Evolutionary conservation across 2,113 vertebrate genomes (phyloP).

Genomic region (Stictonetta naevosa): DNA sequence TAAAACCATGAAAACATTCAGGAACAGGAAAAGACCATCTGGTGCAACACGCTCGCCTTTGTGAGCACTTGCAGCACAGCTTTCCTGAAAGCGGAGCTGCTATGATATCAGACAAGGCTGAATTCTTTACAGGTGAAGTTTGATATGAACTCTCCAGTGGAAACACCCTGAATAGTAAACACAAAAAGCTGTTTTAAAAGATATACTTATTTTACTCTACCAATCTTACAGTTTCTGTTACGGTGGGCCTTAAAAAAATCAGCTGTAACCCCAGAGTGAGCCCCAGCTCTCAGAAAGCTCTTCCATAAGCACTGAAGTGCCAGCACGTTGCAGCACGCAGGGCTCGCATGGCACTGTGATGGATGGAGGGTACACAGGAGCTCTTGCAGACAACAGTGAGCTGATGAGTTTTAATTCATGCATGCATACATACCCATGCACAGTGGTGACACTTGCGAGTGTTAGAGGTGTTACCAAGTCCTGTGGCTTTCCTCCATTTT

Average conservation of each 20-base stretch:
- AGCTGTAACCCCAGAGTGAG: neutral
- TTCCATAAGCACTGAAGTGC: neutral
- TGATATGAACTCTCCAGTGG: neutral
- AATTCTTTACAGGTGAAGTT: conserved; percentile 24
- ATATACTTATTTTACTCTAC: conserved; percentile 4
- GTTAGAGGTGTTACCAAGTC: neutral
- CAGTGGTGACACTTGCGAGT: neutral
- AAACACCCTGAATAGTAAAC: conserved; percentile 17
- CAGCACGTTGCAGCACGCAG: accelerated
- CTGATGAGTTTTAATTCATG: neutral
- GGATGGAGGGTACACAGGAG: neutral
- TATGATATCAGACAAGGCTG: conserved; percentile 5
- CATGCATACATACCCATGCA: neutral
- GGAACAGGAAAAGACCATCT: neutral
- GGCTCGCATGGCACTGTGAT: neutral
- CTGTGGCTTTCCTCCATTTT: neutral
- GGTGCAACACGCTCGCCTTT: neutral
- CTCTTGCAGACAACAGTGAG: neutral
- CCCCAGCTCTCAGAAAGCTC: neutral
- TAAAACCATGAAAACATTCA: conserved; percentile 7
- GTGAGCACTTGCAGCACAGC: neutral
- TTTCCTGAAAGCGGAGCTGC: conserved; percentile 5
- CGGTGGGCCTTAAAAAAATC: neutral
- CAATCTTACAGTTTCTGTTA: neutral
- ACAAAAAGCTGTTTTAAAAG: conserved; percentile 7